Evolutionary conservation across 2,888 invertebrate genomes (phyloP), one percentile per base, ranked within the genome.

Genomic region (Thymelicus acteon): DNA sequence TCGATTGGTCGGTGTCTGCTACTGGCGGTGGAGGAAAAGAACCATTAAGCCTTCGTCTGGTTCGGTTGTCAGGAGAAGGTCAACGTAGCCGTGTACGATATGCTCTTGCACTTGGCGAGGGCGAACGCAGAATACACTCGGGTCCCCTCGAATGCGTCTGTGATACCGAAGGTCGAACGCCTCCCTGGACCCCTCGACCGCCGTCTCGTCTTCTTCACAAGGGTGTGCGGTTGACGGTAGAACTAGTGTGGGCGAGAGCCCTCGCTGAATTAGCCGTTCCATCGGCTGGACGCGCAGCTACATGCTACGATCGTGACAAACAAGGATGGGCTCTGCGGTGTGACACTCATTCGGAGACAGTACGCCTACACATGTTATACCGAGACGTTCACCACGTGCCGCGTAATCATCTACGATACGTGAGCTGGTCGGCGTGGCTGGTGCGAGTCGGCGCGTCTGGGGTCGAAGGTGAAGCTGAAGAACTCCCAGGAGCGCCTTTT

Each of bases 251-350:
- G 83, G 97, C 97, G 8, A 95, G 96, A 74, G 92, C 94, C 6
- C 80, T 95, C 15, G 95, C 94, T 0, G 91, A 95, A 31, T 83
- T 95, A n/a, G 87, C 90, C 0, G 91, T 95, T 1, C 92, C 95
- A 0, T 92, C 95, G 0, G 94, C 95, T 0, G 95, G 95, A 0
- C 94, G 95, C 40, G 92, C 94, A 6, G 91, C 94, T 40, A 95
- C 95, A 12, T 96, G 97, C 84, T 97, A 97, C 87, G 97, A 97
- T 86, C 93, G 96, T 10, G 97, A 97, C 87, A 97, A 97, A 81
- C 96, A 96, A 82, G 96, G 96, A 7, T 97, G 97, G 97, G 94
- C 96, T 66, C 92, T 97, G 71, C 95, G 97, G 76, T 96, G 96
- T 54, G 97, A 97, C 85, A 95, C 96, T 71, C 97, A 97, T 80